phyloP scores from a whole-genome alignment of 2,888 invertebrate species.

The Xylophagus ater region DNA sequence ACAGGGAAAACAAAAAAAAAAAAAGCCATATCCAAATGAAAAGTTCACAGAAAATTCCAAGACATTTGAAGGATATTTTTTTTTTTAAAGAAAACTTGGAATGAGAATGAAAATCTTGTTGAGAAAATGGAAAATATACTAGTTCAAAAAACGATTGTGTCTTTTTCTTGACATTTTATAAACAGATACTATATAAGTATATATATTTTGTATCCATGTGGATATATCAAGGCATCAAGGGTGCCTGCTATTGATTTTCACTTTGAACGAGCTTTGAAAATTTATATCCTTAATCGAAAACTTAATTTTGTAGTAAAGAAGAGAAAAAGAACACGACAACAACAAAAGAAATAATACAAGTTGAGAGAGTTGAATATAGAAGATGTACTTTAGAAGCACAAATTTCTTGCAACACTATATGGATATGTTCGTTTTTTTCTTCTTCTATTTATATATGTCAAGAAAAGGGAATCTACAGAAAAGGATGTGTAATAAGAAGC shows the following conservation, averaged over 20 bases:
- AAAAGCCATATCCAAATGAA: neutral
- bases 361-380: too few species aligned
- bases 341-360: too few species aligned
- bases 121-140: too few species aligned
- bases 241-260: slow-evolving; percentile 11
- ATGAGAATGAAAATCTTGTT: too few species aligned
- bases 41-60: neutral
- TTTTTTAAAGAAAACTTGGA: too few species aligned
- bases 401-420: too few species aligned
- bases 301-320: slow-evolving; percentile 11
- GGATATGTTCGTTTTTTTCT: too few species aligned
- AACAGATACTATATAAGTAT: neutral
- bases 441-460: too few species aligned
- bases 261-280: slow-evolving; percentile 10
- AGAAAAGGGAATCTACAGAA: too few species aligned
- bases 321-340: neutral
- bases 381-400: too few species aligned
- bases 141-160: neutral
- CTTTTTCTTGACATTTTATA: neutral
- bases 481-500: too few species aligned
- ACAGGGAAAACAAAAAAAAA: neutral
- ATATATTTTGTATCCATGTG: neutral
- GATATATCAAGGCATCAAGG: neutral
- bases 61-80: too few species aligned
- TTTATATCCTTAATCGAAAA: slow-evolving; percentile 14